These are phyloP conservation scores for Passer montanus DNA, from an alignment of 2,113 vertebrate genomes.

Conservation along the genomic window DNA sequence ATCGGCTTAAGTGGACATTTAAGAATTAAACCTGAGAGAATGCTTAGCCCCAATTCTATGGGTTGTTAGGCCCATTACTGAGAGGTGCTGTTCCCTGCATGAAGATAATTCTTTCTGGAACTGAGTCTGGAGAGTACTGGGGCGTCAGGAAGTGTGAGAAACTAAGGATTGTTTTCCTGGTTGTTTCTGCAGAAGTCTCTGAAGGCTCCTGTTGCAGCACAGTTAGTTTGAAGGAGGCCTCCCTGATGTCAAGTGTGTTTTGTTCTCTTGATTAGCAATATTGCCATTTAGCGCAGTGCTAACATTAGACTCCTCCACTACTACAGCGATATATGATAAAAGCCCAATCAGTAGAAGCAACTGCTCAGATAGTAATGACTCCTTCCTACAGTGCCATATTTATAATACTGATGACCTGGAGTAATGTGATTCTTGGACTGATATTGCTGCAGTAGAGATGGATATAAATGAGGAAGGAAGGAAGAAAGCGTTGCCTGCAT, in stretches of 20 bases:
- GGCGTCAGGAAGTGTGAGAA: background rate
- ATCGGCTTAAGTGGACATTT: background rate
- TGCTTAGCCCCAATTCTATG: background rate
- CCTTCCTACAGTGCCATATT: background rate
- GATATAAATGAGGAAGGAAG: background rate
- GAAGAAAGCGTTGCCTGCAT: background rate
- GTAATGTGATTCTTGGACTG: background rate
- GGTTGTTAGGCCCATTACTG: background rate
- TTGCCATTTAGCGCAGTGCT: background rate
- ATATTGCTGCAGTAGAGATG: background rate
- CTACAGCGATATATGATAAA: background rate
- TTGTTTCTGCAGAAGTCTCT: background rate
- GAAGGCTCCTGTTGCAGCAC: background rate
- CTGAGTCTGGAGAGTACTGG: background rate
- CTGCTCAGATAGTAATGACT: background rate
- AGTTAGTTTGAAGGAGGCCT: background rate
- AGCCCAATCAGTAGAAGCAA: background rate
- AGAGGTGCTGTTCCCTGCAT: background rate
- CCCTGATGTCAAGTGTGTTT: background rate
- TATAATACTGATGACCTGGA: background rate
- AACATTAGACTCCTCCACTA: background rate
- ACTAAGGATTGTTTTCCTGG: background rate
- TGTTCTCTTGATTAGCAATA: background rate
- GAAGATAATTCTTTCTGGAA: background rate
- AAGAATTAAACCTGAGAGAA: background rate